Conservation (phyloP, 2,888 invertebrate species). For the Monopis laevigella region DNA sequence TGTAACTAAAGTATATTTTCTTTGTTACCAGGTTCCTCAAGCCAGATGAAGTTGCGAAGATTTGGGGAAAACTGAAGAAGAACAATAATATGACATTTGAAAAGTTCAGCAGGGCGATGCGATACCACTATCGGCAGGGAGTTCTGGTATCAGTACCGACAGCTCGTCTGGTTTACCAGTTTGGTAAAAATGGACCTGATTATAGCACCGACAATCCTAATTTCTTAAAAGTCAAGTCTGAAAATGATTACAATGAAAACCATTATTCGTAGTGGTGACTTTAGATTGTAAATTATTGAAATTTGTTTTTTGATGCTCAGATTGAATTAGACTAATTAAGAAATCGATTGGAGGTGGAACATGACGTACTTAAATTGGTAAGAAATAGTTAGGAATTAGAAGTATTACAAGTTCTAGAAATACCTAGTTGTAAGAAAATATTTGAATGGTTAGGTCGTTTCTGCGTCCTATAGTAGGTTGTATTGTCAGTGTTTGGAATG, state of each 20-base stretch:
- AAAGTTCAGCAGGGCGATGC: slow-evolving; percentile 90
- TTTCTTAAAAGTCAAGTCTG: slow-evolving; percentile 49
- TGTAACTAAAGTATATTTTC: slow-evolving; percentile 16
- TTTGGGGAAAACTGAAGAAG: slow-evolving; percentile 88
- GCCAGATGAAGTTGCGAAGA: slow-evolving; percentile 84
- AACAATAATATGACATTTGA: slow-evolving; percentile 93
- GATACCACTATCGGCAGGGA: slow-evolving; percentile 83
- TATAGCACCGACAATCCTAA: slow-evolving; percentile 76
- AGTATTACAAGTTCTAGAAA: no score
- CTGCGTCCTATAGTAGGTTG: slow-evolving; percentile 5
- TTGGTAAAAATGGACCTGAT: slow-evolving; percentile 81
- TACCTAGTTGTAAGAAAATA: no score
- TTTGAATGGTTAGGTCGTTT: no score
- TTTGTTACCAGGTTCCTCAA: slow-evolving; percentile 75
- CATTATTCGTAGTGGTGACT: slow-evolving; percentile 35
- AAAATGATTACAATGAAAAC: slow-evolving; percentile 34
- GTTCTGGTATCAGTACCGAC: slow-evolving; percentile 81
- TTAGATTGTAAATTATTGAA: slow-evolving; percentile 10
- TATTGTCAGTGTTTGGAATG: slow-evolving; percentile 8
- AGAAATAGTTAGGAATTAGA: no score
- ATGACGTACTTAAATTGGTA: no score
- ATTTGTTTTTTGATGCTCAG: background rate
- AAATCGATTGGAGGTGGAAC: background rate
- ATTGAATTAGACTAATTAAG: slow-evolving; percentile 1
- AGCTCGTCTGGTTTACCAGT: slow-evolving; percentile 81